These are phyloP conservation scores for Lordiphosa andalusiaca DNA, from an alignment of 2,888 invertebrate species.

Conservation along the genomic window DNA sequence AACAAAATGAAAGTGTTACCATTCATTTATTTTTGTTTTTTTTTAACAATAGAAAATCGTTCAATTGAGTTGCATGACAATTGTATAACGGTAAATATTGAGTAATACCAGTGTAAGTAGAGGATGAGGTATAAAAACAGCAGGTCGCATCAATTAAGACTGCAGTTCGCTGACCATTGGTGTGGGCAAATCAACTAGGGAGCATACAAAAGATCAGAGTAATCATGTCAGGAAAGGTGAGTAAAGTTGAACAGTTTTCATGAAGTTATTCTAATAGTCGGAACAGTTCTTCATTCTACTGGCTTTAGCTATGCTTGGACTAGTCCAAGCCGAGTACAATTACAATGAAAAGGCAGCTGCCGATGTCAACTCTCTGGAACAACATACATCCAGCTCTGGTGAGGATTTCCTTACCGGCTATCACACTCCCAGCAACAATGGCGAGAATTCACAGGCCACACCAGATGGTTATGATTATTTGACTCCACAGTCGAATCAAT, in stretches of 20 bases:
- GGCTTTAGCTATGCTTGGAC: conserved; percentile 34
- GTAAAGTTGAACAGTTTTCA: neutral
- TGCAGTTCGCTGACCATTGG: conserved; percentile 59
- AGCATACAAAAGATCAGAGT: conserved; percentile 22
- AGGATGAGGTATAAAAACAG: conserved; percentile 49
- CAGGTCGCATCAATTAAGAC: conserved; percentile 39
- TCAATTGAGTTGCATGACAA: conserved; percentile 61
- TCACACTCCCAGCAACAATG: conserved; percentile 38
- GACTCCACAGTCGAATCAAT: conserved; percentile 18
- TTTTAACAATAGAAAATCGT: conserved; percentile 41
- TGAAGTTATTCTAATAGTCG: neutral
- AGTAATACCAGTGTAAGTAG: conserved; percentile 41
- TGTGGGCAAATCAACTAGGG: conserved; percentile 31
- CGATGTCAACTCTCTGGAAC: conserved; percentile 44
- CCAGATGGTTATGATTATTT: conserved; percentile 58
- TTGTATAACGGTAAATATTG: conserved; percentile 60
- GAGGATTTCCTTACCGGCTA: conserved; percentile 58
- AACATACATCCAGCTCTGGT: conserved; percentile 25
- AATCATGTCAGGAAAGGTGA: conserved; percentile 44
- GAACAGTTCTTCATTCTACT: conserved; percentile 46
- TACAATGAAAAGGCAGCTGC: conserved; percentile 33
- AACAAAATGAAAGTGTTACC: conserved; percentile 57
- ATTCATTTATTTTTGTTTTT: conserved; percentile 18
- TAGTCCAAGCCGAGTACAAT: conserved; percentile 39
- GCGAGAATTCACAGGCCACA: conserved; percentile 54